A percentile compares a stretch with the other conserved stretches of the same genome.
phyloP scores from a whole-genome alignment of 2,888 invertebrate species.

The Schizotus pectinicornis region DNA sequence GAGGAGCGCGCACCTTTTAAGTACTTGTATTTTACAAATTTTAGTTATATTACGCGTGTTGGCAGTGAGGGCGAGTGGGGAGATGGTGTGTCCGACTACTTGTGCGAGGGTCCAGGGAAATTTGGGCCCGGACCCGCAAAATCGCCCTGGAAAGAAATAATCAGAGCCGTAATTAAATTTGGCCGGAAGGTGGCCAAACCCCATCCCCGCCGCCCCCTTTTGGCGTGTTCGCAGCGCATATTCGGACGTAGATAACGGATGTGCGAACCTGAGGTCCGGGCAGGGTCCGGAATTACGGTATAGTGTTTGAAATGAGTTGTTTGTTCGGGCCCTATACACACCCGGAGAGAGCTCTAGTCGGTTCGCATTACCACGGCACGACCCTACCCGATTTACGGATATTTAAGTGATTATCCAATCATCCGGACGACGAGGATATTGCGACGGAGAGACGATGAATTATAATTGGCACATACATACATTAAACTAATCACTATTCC shows the following conservation, averaged over 20 bases:
- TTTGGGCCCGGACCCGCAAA: too few species aligned
- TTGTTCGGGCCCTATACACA: constrained; percentile 19
- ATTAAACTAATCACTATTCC: constrained; percentile 17
- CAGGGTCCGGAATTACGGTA: constrained; percentile 17
- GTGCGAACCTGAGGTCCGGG: constrained; percentile 11
- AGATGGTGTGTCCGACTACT: too few species aligned
- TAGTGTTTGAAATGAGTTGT: constrained; percentile 20
- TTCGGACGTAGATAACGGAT: constrained; percentile 13
- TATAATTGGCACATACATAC: constrained; percentile 27
- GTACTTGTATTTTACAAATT: too few species aligned
- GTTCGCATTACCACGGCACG: constrained; percentile 13
- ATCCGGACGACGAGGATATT: constrained; percentile 29
- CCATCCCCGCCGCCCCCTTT: not conserved
- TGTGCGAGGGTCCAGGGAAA: too few species aligned
- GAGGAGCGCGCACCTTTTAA: too few species aligned
- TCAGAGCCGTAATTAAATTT: not conserved
- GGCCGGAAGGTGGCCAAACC: not conserved
- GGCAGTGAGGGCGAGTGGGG: too few species aligned
- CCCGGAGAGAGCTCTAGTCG: constrained; percentile 1
- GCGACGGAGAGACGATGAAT: constrained; percentile 25
- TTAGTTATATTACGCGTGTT: too few species aligned
- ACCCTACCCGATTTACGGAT: constrained; percentile 33
- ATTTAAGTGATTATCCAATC: constrained; percentile 35
- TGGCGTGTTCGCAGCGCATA: not conserved
- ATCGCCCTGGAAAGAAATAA: not conserved